These are phyloP conservation scores for Troilus luridus DNA, from an alignment of 2,888 invertebrate genomes.

Conservation along the genomic window DNA sequence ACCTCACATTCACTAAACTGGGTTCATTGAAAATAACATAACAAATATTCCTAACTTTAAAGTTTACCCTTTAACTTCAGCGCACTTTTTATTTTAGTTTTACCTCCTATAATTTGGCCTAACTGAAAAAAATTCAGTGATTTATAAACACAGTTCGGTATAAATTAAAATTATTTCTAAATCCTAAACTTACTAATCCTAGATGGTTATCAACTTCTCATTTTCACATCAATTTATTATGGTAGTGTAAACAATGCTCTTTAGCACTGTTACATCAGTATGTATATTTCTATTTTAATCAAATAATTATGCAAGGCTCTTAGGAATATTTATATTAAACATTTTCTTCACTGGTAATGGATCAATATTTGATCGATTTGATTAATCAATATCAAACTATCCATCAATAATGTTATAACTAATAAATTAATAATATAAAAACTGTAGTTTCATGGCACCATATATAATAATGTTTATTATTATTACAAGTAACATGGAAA, in stretches of 20 bases:
- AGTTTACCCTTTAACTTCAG: too few species aligned
- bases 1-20: too few species aligned
- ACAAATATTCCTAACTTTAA: background rate
- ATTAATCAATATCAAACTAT: background rate
- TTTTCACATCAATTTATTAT: background rate
- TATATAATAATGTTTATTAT: background rate
- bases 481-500: background rate
- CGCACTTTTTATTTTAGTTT: background rate
- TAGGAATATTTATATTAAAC: background rate
- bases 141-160: too few species aligned
- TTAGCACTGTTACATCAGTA: background rate
- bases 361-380: background rate
- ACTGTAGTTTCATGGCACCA: background rate
- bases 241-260: background rate
- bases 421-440: background rate
- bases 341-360: background rate
- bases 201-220: background rate
- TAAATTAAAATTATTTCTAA: background rate
- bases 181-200: background rate
- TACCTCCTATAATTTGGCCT: background rate
- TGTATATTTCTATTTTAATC: background rate
- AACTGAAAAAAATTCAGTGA: too few species aligned
- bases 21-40: background rate
- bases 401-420: background rate
- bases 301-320: background rate